These are phyloP conservation scores for Ptilorrhoa leucosticta DNA, from an alignment of 2,113 vertebrate species.

Conservation along the genomic window DNA sequence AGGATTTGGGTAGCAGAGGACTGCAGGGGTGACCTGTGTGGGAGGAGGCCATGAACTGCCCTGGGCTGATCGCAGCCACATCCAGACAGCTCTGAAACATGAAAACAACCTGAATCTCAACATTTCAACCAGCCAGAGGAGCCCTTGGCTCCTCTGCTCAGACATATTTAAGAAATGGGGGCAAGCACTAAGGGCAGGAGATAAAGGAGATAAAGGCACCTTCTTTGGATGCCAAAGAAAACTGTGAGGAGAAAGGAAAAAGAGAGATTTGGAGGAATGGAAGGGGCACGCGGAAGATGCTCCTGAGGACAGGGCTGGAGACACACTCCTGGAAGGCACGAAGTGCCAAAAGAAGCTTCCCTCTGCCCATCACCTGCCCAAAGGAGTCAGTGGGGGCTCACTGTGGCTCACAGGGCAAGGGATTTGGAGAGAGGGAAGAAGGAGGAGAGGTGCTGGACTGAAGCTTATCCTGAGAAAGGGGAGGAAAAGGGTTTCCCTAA, in stretches of 20 bases:
- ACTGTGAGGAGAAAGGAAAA: neutral
- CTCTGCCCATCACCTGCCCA: neutral
- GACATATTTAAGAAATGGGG: neutral
- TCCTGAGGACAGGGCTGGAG: neutral
- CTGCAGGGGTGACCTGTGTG: neutral
- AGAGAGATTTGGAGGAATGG: neutral
- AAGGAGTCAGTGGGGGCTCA: neutral
- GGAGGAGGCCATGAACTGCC: neutral
- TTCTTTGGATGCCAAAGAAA: neutral
- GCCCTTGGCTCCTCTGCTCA: neutral
- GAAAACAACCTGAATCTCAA: neutral
- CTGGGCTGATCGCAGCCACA: neutral
- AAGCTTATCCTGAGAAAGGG: neutral
- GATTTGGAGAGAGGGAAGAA: neutral
- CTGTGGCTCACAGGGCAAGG: neutral
- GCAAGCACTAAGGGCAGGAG: neutral
- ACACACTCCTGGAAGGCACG: neutral
- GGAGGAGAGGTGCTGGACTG: neutral
- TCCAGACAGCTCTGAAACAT: neutral
- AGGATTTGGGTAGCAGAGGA: neutral
- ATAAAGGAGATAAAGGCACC: neutral
- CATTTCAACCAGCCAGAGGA: neutral
- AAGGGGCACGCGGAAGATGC: neutral
- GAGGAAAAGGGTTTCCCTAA: neutral
- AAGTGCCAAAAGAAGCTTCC: neutral